A percentile compares a stretch with the other conserved stretches of the same genome.
phyloP scores from a whole-genome alignment of 2,797 vertebrate genomes.

The Mastacembelus armatus region DNA sequence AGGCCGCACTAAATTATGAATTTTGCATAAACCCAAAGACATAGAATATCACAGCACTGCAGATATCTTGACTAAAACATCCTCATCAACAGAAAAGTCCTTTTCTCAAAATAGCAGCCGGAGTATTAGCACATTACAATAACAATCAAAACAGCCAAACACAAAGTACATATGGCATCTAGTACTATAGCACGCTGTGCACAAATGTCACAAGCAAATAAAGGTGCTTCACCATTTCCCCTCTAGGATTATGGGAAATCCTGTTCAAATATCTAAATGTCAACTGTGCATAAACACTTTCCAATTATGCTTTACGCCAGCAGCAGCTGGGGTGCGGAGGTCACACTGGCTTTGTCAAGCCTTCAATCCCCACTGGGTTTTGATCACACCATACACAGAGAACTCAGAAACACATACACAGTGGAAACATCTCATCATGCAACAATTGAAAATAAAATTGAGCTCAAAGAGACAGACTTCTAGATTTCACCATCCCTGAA shows the following conservation, averaged over 20 bases:
- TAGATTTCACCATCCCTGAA: background rate
- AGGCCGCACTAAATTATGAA: conserved; percentile 20
- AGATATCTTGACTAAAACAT: conserved; percentile 13
- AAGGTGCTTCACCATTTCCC: conserved; percentile 59
- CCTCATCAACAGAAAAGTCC: conserved; percentile 14
- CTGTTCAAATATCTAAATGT: conserved; percentile 86
- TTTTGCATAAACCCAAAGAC: conserved; percentile 31
- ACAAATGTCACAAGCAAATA: conserved; percentile 81
- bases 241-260: conserved; percentile 75
- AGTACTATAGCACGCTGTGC: conserved; percentile 22
- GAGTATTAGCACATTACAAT: conserved; percentile 1
- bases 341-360: conserved; percentile 64
- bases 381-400: conserved; percentile 41
- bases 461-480: background rate
- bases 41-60: background rate
- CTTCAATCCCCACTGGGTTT: conserved; percentile 55
- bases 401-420: conserved; percentile 38
- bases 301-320: conserved; percentile 74
- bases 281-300: conserved; percentile 84
- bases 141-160: conserved; percentile 31
- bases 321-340: conserved; percentile 62
- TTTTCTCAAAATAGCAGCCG: conserved; percentile 13
- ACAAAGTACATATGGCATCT: conserved; percentile 15
- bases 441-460: conserved; percentile 36
- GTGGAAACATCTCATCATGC: conserved; percentile 33